Percentiles rank a stretch among this genome's conserved stretches.
phyloP scores from a whole-genome alignment of 2,797 vertebrate species.

The Malurus leucopterus region DNA sequence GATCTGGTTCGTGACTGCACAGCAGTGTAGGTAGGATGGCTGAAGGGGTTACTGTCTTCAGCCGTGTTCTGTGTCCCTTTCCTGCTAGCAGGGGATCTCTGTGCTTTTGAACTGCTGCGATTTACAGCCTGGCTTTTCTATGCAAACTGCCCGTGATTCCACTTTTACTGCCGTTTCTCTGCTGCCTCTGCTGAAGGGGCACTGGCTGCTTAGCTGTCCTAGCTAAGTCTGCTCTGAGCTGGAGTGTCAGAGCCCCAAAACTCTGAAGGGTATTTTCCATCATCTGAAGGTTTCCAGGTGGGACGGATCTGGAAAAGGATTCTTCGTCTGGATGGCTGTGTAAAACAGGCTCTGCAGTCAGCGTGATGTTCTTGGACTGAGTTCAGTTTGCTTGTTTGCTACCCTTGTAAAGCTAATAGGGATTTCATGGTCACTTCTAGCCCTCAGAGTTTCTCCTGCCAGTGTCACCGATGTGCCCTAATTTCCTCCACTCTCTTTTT shows the following conservation, averaged over 20 bases:
- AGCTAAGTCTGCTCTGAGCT: not conserved
- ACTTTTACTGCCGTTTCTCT: slow-evolving; percentile 15
- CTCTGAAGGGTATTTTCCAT: fast-evolving
- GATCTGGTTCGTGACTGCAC: not conserved
- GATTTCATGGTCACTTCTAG: slow-evolving; percentile 45
- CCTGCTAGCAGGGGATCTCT: slow-evolving; percentile 19
- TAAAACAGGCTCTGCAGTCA: not conserved
- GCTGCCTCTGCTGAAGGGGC: not conserved
- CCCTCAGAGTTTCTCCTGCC: slow-evolving; percentile 33
- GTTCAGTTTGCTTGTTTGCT: slow-evolving; percentile 39
- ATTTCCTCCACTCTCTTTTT: slow-evolving; percentile 65
- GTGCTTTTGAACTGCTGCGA: slow-evolving; percentile 32
- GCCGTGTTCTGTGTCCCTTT: not conserved
- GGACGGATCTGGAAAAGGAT: not conserved
- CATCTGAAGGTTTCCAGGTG: slow-evolving; percentile 3
- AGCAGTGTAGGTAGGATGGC: not conserved
- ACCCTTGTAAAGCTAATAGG: slow-evolving; percentile 35
- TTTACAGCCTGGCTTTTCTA: slow-evolving; percentile 46
- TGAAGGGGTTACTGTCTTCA: slow-evolving; percentile 53
- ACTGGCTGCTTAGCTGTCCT: not conserved
- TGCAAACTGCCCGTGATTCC: slow-evolving; percentile 24
- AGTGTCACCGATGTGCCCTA: slow-evolving; percentile 32
- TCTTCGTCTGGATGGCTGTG: not conserved
- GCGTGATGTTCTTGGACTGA: slow-evolving; percentile 10
- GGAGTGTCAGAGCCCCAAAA: not conserved